A percentile compares a stretch with the other conserved stretches of the same genome.
These are phyloP conservation scores for Eurytoma californica DNA, from an alignment of 2,888 invertebrate genomes.

Conservation along the genomic window DNA sequence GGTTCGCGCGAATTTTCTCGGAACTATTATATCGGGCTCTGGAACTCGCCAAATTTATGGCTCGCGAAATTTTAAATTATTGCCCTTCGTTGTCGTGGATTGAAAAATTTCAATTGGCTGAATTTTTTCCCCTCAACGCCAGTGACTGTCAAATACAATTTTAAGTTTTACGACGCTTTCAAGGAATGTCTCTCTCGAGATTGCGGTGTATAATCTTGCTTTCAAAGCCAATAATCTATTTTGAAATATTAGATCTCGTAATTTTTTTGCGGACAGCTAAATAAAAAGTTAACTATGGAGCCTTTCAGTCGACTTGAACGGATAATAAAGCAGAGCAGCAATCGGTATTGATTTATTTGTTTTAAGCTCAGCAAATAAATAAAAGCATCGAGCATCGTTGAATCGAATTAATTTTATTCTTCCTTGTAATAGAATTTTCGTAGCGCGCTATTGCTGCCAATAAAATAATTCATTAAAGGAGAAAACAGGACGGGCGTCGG, in stretches of 20 bases:
- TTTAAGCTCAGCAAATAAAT: background rate
- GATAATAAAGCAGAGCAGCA: no score
- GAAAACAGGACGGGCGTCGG: constrained; percentile 1
- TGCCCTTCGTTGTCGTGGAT: background rate
- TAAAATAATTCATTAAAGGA: constrained; percentile 35
- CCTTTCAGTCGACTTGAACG: no score
- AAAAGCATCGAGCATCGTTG: background rate
- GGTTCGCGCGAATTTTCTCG: background rate
- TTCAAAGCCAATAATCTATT: no score
- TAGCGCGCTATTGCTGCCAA: background rate
- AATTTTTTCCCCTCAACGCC: background rate
- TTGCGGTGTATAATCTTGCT: no score
- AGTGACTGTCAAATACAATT: background rate
- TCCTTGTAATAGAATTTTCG: constrained; percentile 20
- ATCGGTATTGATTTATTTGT: background rate
- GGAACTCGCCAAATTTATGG: constrained; percentile 1
- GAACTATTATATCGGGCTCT: background rate
- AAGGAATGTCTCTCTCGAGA: no score
- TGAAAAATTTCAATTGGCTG: no score
- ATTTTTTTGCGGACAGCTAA: no score
- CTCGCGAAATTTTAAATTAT: constrained; percentile 7
- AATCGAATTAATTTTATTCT: background rate
- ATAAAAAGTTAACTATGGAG: no score
- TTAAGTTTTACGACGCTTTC: background rate
- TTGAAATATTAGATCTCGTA: no score